These are phyloP conservation scores for Bombus affinis DNA, from an alignment of 1,140 invertebrate genomes.

Conservation along the genomic window DNA sequence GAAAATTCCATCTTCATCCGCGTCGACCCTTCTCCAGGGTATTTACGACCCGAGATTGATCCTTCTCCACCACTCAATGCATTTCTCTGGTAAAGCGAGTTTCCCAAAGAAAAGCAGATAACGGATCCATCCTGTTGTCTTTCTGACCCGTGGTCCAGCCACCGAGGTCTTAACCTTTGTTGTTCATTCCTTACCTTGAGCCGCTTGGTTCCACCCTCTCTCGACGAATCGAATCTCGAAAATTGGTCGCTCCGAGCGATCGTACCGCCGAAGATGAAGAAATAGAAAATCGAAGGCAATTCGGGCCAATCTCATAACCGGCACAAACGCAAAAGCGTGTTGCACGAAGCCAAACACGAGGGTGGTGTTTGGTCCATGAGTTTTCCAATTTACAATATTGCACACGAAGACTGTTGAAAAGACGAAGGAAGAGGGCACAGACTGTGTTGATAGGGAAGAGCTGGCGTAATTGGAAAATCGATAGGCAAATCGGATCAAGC, in stretches of 20 bases:
- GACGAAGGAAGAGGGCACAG: background rate
- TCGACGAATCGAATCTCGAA: background rate
- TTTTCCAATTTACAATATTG: background rate
- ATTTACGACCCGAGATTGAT: slow-evolving; percentile 7
- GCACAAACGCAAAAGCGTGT: too few relatives aligned
- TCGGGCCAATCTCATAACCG: background rate
- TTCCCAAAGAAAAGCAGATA: slow-evolving; percentile 6
- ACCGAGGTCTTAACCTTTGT: background rate
- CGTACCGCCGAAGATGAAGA: background rate
- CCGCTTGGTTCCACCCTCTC: background rate
- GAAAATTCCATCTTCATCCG: background rate
- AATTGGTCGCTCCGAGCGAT: background rate
- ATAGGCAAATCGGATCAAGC: slow-evolving; percentile 12
- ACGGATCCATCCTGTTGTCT: slow-evolving; percentile 2
- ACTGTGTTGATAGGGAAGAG: background rate
- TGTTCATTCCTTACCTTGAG: background rate
- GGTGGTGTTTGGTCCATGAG: too few relatives aligned
- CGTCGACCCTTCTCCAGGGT: background rate
- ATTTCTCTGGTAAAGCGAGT: slow-evolving; percentile 29
- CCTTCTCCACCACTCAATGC: background rate
- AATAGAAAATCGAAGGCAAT: background rate
- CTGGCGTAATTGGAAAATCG: slow-evolving; percentile 14
- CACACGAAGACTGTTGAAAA: background rate
- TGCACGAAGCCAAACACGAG: too few relatives aligned
- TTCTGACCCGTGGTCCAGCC: background rate